A percentile compares a stretch with the other conserved stretches of the same genome.
These are phyloP conservation scores for Oplegnathus fasciatus DNA, from an alignment of 2,113 vertebrate species.

Conservation along the genomic window DNA sequence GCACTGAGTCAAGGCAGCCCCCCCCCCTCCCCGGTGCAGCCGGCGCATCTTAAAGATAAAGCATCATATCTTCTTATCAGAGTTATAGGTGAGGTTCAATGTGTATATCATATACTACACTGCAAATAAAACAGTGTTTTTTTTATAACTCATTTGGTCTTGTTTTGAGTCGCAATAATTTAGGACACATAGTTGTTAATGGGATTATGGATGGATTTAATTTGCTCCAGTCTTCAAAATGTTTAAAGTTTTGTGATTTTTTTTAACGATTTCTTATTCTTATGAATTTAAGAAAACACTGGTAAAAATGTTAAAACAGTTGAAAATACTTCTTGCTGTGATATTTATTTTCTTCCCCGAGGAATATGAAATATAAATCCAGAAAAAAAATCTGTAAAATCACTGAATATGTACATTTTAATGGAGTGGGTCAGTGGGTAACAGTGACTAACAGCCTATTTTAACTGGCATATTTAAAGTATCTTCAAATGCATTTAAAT, in stretches of 20 bases:
- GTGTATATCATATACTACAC: constrained; percentile 16
- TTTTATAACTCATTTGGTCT: background rate
- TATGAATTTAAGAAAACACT: background rate
- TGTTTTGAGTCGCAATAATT: background rate
- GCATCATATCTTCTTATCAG: constrained; percentile 31
- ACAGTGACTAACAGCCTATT: background rate
- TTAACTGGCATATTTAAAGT: background rate
- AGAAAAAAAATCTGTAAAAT: background rate
- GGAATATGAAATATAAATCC: too few relatives aligned
- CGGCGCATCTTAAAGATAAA: constrained; percentile 70
- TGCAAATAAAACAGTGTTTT: background rate
- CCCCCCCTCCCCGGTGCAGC: constrained; percentile 32
- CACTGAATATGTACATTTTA: background rate
- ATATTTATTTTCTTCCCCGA: background rate
- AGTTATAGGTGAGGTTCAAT: constrained; percentile 17
- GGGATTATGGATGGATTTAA: background rate
- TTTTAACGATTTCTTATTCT: background rate
- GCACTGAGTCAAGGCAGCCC: constrained; percentile 27
- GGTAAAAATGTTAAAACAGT: background rate
- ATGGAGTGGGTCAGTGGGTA: background rate
- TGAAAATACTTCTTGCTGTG: background rate
- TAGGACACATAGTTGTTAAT: background rate
- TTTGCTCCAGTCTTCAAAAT: background rate
- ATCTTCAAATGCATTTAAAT: constrained; percentile 30
- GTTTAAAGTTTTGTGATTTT: background rate